These are phyloP conservation scores for Cephus cinctus DNA, from an alignment of 1,140 invertebrate species.

Conservation along the genomic window DNA sequence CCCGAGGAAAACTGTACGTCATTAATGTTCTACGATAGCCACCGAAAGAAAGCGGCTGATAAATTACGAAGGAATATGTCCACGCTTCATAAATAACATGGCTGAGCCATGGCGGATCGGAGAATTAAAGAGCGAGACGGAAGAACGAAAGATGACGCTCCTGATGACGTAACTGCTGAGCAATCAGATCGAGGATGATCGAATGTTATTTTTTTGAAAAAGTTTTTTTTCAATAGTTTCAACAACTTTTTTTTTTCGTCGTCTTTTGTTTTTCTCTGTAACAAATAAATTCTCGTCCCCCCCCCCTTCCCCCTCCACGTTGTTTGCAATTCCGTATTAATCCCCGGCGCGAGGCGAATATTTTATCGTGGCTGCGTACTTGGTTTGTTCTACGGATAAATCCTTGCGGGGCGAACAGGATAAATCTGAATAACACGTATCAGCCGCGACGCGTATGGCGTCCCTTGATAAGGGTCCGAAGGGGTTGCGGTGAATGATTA, in stretches of 20 bases:
- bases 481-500: conserved; percentile 54
- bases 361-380: conserved; percentile 37
- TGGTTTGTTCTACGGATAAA: conserved; percentile 42
- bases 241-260: conserved; percentile 14
- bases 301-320: neutral
- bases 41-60: conserved; percentile 33
- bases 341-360: conserved; percentile 34
- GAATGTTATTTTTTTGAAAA: too few species aligned
- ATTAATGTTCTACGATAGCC: conserved; percentile 27
- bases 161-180: conserved; percentile 6
- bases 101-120: conserved; percentile 23
- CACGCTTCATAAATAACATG: conserved; percentile 30
- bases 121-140: neutral
- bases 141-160: conserved; percentile 11
- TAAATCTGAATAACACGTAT: conserved; percentile 53
- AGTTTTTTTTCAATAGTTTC: too few species aligned
- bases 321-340: conserved; percentile 26
- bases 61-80: conserved; percentile 32
- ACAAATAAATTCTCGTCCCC: neutral
- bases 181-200: too few species aligned
- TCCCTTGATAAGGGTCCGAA: conserved; percentile 52
- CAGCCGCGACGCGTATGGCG: conserved; percentile 35
- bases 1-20: conserved; percentile 30
- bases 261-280: neutral
- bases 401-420: conserved; percentile 40